Base-by-base conservation (phyloP, 2,113 vertebrate species). In the Pterocles gutturalis region DNA sequence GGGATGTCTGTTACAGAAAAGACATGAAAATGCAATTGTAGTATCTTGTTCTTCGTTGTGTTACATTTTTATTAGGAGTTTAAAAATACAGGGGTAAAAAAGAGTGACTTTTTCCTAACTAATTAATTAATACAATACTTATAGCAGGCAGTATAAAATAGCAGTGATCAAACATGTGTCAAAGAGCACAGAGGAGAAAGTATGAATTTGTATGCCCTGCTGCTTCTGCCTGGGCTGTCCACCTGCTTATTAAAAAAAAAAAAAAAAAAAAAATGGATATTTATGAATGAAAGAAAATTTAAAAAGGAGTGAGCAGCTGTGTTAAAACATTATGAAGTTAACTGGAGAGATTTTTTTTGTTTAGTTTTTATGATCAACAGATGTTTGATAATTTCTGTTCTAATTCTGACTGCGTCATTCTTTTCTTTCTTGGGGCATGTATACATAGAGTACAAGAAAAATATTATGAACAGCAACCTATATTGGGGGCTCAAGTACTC, bases 1-100 rank as follows among this genome's bases (percentile, higher is more conserved):
- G 81, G 49, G 29, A 88, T 78, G 80, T 66, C 89, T 96, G 69
- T 87, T 93, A 87, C 61, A 87, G 94, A 94, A 94, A 80, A 96
- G 80, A 88, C 87, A 90, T 22, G 81, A 76, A 92, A 91, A 94
- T 94, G 17, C 41, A 61, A 38, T 92, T 66, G 77, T 89, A 75
- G 28, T 92, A 75, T 90, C 83, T 93, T 89, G 61, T 82, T 91
- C 61, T 89, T 34, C 1, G 0, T 66, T 84, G 43, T 86, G 34
- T 45, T 86, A 21, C 51, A 36, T 53, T 90, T 96, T 87, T 78
- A 67, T 84, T 82, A 61, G 41, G 34, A 87, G 8, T 61, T 87
- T 71, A 55, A 85, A 89, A 94, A 79, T 61, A 51, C 9, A 88
- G 29, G 45, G 22, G 17, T 1, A 15, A 65, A 90, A 45, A 34